These are phyloP conservation scores for Tauraco erythrolophus DNA, from an alignment of 2,113 vertebrate species.

Conservation along the genomic window DNA sequence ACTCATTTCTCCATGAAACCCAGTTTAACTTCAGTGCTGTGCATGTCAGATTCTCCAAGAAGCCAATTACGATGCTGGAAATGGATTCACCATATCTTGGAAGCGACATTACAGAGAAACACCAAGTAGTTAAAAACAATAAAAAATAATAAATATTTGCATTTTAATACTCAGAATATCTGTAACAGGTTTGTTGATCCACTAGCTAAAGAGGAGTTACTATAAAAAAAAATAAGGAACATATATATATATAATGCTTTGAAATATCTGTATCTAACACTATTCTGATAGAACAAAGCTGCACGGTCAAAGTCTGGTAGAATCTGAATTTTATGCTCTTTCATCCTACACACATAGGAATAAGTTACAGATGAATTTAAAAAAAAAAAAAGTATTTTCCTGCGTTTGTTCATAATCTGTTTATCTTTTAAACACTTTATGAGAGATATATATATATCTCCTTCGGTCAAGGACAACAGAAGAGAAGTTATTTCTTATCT, in stretches of 20 bases:
- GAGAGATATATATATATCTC: not conserved
- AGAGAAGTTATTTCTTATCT: not conserved
- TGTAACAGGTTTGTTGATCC: not conserved
- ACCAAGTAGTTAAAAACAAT: not conserved
- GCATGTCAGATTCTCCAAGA: not conserved
- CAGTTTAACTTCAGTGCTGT: not conserved
- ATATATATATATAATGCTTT: not conserved
- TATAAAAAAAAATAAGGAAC: not conserved
- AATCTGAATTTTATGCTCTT: not conserved
- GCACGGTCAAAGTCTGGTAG: not conserved
- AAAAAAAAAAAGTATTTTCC: not conserved
- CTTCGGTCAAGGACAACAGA: not conserved
- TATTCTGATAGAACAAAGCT: not conserved
- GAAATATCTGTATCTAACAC: not conserved
- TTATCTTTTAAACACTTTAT: not conserved
- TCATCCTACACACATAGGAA: not conserved
- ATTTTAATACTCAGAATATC: not conserved
- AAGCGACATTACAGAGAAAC: not conserved
- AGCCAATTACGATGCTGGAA: not conserved
- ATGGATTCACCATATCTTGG: not conserved
- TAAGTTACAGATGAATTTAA: not conserved
- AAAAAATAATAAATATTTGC: not conserved
- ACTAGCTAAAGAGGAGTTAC: not conserved
- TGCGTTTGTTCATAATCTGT: not conserved
- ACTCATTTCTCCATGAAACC: not conserved